Evolutionary conservation across 30 jellyfish, hydroid and myxozoan genomes (phyloP), one percentile per base, ranked within the genome.

Genomic region (Morbakka virulenta): DNA sequence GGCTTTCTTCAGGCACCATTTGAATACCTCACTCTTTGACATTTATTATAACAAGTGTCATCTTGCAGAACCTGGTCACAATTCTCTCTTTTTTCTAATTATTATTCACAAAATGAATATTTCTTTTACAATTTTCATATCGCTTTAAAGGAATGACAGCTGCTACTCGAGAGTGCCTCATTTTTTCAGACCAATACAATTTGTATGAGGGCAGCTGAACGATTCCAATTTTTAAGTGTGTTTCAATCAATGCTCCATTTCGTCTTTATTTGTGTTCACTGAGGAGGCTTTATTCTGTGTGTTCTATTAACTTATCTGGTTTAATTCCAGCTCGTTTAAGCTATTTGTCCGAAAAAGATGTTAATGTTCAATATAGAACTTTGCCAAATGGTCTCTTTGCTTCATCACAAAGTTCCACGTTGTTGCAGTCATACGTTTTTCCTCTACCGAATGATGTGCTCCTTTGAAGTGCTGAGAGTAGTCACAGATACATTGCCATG

Each of bases 221-320:
- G 2, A 87, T 70, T 1, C 95, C 95, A 83, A 78, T 86, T 32
- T n/a, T 27, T 21, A 84, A 1, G 64, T 84, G 95, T 86, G 76
- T 84, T 17, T 93, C 94, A 76, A 76, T 75, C 48, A 76, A 14
- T 41, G 32, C 68, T 62, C 62, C n/a, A 84, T 84, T 62, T 84
- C 95, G 13, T 63, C 80, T 2, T 2, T n/a, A n/a, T n/a, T n/a
- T 34, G 91, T 82, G 74, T 50, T 57, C 2, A 33, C n/a, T 0
- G 88, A 57, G 47, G 2, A 12, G 36, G 89, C 96, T 1, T 48
- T 28, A 17, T 67, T 30, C 35, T 86, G 82, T 0, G 32, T 47
- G 48, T 94, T 77, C 74, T 86, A 86, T 3, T 53, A 67, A 49
- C 69, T 78, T 28, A 83, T 77, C 17, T 86, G 74, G 13, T 69